Percentiles rank a stretch among this genome's conserved stretches.
Evolutionary conservation across 2,888 invertebrate species (phyloP).

Genomic region (Harpalus rubripes): DNA sequence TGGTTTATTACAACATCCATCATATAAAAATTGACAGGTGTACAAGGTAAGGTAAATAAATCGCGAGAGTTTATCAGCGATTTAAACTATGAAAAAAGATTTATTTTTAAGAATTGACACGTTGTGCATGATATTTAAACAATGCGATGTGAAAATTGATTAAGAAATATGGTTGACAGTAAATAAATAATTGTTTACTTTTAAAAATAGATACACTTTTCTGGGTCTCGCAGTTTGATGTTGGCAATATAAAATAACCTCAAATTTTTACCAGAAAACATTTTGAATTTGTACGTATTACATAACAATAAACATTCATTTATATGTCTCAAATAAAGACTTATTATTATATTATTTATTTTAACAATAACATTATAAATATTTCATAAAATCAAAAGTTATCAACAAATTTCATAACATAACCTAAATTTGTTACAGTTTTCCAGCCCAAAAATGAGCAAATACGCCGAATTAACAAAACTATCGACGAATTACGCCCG

Average conservation of each 20-base stretch:
- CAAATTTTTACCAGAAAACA: not conserved
- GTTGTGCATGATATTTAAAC: not conserved
- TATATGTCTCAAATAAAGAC: not conserved
- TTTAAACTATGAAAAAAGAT: constrained; percentile 8
- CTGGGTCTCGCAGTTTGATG: not conserved
- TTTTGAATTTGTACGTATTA: constrained; percentile 23
- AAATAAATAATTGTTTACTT: constrained; percentile 8
- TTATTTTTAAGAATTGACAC: not conserved
- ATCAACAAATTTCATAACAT: not conserved
- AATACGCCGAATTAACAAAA: constrained; percentile 85
- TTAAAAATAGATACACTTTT: not conserved
- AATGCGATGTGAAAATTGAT: not conserved
- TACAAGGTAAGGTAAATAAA: constrained; percentile 29
- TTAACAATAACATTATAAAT: too few species aligned
- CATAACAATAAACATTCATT: not conserved
- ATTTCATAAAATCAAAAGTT: not conserved
- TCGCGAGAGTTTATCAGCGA: constrained; percentile 21
- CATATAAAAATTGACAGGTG: constrained; percentile 58
- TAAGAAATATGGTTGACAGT: not conserved
- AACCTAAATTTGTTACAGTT: not conserved
- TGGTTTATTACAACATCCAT: constrained; percentile 52
- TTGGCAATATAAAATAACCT: constrained; percentile 39
- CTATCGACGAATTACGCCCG: constrained; percentile 88
- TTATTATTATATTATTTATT: not conserved
- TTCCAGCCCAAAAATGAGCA: constrained; percentile 77